Evolutionary conservation across 1,140 invertebrate species (phyloP), one percentile per base, ranked within the genome.

Genomic region (Euwallacea similis): DNA sequence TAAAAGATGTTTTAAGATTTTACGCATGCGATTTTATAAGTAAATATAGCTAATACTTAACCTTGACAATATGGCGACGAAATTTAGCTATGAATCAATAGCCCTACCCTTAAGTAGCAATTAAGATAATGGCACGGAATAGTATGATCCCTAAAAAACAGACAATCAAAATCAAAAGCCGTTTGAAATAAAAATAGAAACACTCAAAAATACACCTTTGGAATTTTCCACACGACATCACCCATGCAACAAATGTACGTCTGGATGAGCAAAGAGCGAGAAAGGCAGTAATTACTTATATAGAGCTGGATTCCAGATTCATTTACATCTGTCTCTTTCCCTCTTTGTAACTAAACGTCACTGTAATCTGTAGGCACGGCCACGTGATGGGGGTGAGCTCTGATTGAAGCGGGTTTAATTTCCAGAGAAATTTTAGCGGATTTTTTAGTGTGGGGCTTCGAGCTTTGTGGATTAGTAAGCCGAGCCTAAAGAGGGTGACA

Each of bases 351-450:
- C 61, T 63, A 15, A 16, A 46, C 16, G 61, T n/a, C 46, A 33
- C 15, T 16, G 42, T 63, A 63, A 63, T 63, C 44, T 63, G 43
- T 21, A 63, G 61, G 47, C 10, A 56, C 13, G 61, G 46, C 58
- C 42, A 21, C 54, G 56, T 7, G 21, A 44, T 60, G 43, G 44
- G 56, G 2, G 42, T 7, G 9, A 55, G 21, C 41, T 33, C 15
- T 50, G 47, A 64, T 54, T 66, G 77, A 78, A 79, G 76, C 75
- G 75, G 76, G 77, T 79, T 79, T 78, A 79, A 79, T 79, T 79
- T 79, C 73, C 77, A 79, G 78, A 74, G 77, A 78, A 78, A 78
- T 79, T 77, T 79, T 77, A 77, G 76, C 73, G 77, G 74, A 77
- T 76, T 78, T 78, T 79, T 78, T 74, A 71, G 69, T 74, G 73